Base-by-base conservation (phyloP, 2,888 invertebrate species). In the Catotricha subobsoleta region DNA sequence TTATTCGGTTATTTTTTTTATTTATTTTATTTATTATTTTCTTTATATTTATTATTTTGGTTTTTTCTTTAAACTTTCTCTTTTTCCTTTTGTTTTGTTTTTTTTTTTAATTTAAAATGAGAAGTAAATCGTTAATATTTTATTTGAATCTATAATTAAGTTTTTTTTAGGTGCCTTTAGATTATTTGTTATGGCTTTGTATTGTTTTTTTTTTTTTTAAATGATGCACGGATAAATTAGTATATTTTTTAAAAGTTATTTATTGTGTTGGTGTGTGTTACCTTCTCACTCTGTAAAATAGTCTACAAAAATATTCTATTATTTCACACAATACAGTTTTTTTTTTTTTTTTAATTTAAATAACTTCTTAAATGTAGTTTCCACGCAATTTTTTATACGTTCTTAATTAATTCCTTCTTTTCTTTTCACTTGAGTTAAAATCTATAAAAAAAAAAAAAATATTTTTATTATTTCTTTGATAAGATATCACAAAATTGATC, bases 401-500 rank as follows among this genome's bases (percentile, higher is more conserved):
- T n/a, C n/a, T n/a, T n/a, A n/a, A n/a, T n/a, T n/a, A n/a, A n/a
- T n/a, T n/a, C n/a, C n/a, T n/a, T n/a, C n/a, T n/a, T n/a, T n/a
- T n/a, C n/a, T n/a, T n/a, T n/a, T n/a, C n/a, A n/a, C n/a, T n/a
- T n/a, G n/a, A n/a, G n/a, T n/a, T n/a, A n/a, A n/a, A n/a, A n/a
- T n/a, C n/a, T n/a, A n/a, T n/a, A n/a, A n/a, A n/a, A n/a, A 28
- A n/a, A n/a, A n/a, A n/a, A n/a, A n/a, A n/a, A n/a, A 44, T 15
- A 10, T 31, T 36, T 25, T 35, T 21, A 37, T 12, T 37, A 25
- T 31, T 30, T 39, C 39, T 43, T 40, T 23, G 31, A 40, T 35
- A 21, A 44, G 34, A 46, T 48, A 48, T 48, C 48, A 48, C 48
- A 48, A 46, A 48, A 45, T 48, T 44, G 42, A 45, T 48, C 48